phyloP scores from a whole-genome alignment of 2,888 invertebrate genomes.

The Balanococcus diminutus region DNA sequence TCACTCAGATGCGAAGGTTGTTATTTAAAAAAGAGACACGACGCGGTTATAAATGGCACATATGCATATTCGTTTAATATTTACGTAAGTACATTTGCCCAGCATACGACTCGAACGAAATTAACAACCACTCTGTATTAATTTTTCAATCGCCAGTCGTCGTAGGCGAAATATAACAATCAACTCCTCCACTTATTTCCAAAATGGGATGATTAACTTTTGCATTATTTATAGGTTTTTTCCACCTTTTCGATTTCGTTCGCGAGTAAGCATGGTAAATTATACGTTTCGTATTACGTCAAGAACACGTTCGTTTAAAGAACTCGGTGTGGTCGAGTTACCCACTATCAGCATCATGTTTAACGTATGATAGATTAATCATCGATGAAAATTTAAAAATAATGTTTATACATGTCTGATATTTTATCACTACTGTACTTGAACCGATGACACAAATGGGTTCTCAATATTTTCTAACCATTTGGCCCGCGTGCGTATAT shows the following conservation, averaged over 20 bases:
- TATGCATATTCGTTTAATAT: slow-evolving; percentile 5
- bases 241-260: background rate
- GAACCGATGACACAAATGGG: slow-evolving; percentile 16
- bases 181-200: slow-evolving; percentile 32
- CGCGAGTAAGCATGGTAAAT: background rate
- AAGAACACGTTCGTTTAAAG: background rate
- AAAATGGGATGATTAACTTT: slow-evolving; percentile 23
- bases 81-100: background rate
- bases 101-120: background rate
- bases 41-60: slow-evolving; percentile 10
- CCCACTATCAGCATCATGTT: background rate
- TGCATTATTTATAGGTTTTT: background rate
- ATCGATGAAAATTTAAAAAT: background rate
- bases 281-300: background rate
- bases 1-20: background rate
- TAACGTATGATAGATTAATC: slow-evolving; percentile 2
- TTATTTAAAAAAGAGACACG: background rate
- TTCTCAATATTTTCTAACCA: background rate
- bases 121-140: slow-evolving; percentile 5
- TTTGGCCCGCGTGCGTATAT: slow-evolving; percentile 20
- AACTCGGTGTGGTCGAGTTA: background rate
- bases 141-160: slow-evolving; percentile 16
- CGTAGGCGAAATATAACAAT: slow-evolving; percentile 19
- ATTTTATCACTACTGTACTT: background rate
- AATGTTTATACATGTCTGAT: background rate